Conservation (phyloP, 2,113 vertebrate species). For the Excalfactoria chinensis region DNA sequence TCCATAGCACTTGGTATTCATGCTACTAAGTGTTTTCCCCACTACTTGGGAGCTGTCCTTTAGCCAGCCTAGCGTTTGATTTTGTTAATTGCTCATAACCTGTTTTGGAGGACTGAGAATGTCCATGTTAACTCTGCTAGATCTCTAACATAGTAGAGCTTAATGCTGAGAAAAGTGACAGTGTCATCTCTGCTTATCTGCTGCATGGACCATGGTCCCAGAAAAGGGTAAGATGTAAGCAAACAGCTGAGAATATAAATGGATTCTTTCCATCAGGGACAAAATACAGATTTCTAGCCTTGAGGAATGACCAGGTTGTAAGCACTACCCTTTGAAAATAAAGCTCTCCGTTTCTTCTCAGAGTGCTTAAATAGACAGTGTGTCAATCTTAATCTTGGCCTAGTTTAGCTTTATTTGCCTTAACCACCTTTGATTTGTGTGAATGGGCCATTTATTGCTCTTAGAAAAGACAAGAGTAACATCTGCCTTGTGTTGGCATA, state of each 20-base stretch:
- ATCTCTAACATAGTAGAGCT: background rate
- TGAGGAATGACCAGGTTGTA: background rate
- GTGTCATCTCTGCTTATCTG: background rate
- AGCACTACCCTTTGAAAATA: background rate
- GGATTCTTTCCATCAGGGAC: background rate
- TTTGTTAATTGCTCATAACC: background rate
- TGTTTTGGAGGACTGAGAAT: background rate
- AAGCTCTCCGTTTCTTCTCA: conserved; percentile 10
- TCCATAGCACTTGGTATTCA: background rate
- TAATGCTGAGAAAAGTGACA: background rate
- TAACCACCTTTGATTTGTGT: conserved; percentile 11
- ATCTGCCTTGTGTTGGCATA: background rate
- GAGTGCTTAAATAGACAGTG: background rate
- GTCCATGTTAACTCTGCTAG: background rate
- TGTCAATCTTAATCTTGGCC: conserved; percentile 17
- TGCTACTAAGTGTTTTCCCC: background rate
- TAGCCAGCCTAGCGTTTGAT: background rate
- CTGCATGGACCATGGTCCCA: background rate
- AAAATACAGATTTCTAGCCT: background rate
- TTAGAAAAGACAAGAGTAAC: background rate
- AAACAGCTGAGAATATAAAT: background rate
- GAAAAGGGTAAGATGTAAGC: background rate
- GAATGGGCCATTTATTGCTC: conserved; percentile 15
- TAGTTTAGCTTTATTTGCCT: conserved; percentile 37
- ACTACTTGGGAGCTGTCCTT: background rate